Percentiles rank a stretch among this genome's conserved stretches.
phyloP scores from a whole-genome alignment of 2,888 invertebrate genomes.

The Trichogramma evanescens region DNA sequence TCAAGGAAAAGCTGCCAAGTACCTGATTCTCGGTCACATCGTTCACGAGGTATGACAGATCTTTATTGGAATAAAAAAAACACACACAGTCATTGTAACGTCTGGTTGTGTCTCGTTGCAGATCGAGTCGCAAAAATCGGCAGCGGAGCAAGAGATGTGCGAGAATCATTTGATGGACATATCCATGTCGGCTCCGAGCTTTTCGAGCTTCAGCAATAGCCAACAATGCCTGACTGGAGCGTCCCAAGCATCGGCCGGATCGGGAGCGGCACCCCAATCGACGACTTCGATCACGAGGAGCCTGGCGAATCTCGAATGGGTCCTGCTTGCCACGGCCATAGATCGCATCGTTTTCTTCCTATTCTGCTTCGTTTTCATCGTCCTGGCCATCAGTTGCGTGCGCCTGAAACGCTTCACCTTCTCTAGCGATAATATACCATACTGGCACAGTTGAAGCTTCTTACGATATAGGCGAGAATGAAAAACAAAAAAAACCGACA shows the following conservation, averaged over 20 bases:
- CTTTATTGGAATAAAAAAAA: not conserved
- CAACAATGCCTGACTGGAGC: constrained; percentile 31
- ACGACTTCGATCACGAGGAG: constrained; percentile 21
- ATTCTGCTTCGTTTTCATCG: constrained; percentile 52
- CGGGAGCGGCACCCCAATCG: not conserved
- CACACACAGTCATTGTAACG: not conserved
- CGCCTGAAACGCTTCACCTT: constrained; percentile 31
- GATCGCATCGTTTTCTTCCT: constrained; percentile 57
- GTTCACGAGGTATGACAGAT: constrained; percentile 43
- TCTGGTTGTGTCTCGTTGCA: constrained; percentile 8
- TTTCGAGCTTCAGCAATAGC: constrained; percentile 29
- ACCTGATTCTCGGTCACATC: constrained; percentile 46
- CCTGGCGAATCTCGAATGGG: constrained; percentile 56
- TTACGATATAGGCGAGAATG: not conserved
- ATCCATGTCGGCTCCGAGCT: constrained; percentile 26
- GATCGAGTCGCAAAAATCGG: constrained; percentile 34
- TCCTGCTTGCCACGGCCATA: constrained; percentile 57
- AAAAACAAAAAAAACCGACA: not conserved
- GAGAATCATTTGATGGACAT: constrained; percentile 30
- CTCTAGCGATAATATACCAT: constrained; percentile 18
- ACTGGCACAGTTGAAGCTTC: constrained; percentile 17
- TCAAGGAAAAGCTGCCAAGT: constrained; percentile 46
- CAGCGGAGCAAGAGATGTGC: constrained; percentile 34
- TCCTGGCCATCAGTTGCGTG: constrained; percentile 51
- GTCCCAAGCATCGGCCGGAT: not conserved